Base-by-base conservation (phyloP, 37 sponge, comb jelly and placozoan species). In the Dysidea cf. avara region DNA sequence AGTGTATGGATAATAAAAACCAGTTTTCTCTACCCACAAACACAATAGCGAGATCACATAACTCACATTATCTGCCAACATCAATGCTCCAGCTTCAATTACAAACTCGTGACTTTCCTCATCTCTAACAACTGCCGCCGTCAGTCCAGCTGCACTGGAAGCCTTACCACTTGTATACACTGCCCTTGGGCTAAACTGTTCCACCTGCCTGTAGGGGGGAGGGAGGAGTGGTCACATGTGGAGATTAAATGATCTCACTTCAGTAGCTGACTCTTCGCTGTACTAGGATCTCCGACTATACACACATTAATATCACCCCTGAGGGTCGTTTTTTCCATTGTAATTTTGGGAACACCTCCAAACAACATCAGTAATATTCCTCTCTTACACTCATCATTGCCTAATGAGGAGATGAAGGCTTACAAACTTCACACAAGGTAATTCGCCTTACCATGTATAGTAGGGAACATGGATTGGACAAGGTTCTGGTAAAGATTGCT, bases 231-330 rank as follows among this genome's bases (percentile, higher is more conserved):
- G 61, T 36, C 39, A 49, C 21, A n/a, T n/a, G n/a, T n/a, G 31
- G 21, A 66, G 40, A 33, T 56, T 21, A 34, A 52, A 21, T 34
- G 60, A 11, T 29, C 90, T 74, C 47, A 95, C 94, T 99, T 99
- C 18, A 99, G 83, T 55, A 99, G 81, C 67, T 99, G 99, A 64
- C 94, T 95, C 77, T 99, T 99, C 11, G 94, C 99, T 32, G 95
- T 94, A 52, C 96, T 95, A 6, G 99, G 99, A 71, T 99, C 99
- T 28, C 99, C 99, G 18, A 99, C 96, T 37, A 99, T 82, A 43
- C 99, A 99, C 64, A 95, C 96, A 50, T 99, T 99, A 64, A 99
- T 90, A 61, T 99, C 99, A 12, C 99, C 99, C 61, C 99, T 80
- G 64, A 99, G 94, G 63, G 71, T 79, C 17, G 99, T 99, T 3